phyloP scores from a whole-genome alignment of 2,888 invertebrate genomes.

The Drosophila aldrichi region DNA sequence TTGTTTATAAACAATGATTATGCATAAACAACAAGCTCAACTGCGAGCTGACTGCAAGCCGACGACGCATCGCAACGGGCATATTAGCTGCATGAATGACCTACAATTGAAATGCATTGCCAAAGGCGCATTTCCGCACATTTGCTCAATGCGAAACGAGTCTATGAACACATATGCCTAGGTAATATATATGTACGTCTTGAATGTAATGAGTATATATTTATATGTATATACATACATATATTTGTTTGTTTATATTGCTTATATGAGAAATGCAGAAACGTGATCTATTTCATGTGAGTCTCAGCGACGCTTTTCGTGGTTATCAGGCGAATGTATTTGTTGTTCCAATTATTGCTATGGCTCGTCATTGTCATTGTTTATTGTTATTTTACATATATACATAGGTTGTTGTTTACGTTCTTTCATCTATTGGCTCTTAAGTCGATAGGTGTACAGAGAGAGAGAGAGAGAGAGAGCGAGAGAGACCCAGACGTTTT shows the following conservation, averaged over 20 bases:
- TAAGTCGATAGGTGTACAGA: conserved; percentile 38
- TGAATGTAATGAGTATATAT: neutral
- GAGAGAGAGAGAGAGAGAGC: neutral
- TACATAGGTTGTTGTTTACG: conserved; percentile 19
- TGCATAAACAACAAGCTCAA: conserved; percentile 24
- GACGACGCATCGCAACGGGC: neutral
- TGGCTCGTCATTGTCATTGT: conserved; percentile 40
- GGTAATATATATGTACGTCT: neutral
- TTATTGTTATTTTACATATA: conserved; percentile 45
- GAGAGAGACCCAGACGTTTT: conserved; percentile 11
- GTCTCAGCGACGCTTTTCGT: conserved; percentile 52
- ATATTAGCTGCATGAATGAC: conserved; percentile 14
- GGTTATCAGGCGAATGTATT: conserved; percentile 58
- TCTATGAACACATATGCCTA: neutral
- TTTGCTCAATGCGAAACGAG: neutral
- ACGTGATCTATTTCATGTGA: conserved; percentile 73
- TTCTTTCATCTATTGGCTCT: conserved; percentile 35
- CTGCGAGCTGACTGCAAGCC: conserved; percentile 6
- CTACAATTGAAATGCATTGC: conserved; percentile 10
- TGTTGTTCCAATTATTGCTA: conserved; percentile 47
- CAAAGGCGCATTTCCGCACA: neutral
- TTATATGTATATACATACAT: neutral
- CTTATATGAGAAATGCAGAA: conserved; percentile 67
- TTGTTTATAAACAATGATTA: conserved; percentile 46
- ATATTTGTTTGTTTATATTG: neutral